These are phyloP conservation scores for Phenacoccus solenopsis DNA, from an alignment of 1,140 invertebrate genomes.

Conservation along the genomic window DNA sequence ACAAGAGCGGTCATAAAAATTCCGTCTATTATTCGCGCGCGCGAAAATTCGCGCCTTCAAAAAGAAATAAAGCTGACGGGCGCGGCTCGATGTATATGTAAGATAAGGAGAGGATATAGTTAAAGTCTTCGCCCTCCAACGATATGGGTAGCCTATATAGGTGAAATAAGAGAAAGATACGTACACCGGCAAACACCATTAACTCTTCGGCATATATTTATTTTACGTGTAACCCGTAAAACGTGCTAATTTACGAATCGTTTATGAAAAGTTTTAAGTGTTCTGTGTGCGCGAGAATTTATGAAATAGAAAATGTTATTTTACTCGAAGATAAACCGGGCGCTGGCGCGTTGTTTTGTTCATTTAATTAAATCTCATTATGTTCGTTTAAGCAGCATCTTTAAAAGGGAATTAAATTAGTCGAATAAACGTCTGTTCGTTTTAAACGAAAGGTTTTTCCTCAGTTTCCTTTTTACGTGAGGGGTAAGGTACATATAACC, in stretches of 20 bases:
- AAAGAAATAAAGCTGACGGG: too few species aligned
- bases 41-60: too few species aligned
- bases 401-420: background rate
- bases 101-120: too few species aligned
- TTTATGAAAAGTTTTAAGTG: background rate
- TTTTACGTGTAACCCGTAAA: background rate
- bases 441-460: background rate
- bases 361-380: constrained; percentile 3
- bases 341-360: background rate
- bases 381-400: background rate
- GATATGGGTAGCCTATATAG: too few species aligned
- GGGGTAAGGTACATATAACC: too few species aligned
- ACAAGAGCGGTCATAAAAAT: too few species aligned
- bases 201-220: too few species aligned
- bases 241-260: background rate
- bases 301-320: background rate
- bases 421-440: background rate
- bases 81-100: too few species aligned
- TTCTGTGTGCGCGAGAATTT: background rate
- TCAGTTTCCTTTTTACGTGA: background rate
- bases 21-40: too few species aligned
- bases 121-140: too few species aligned
- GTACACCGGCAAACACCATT: too few species aligned
- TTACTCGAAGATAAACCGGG: background rate
- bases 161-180: too few species aligned